Conservation (phyloP, 2,888 invertebrate genomes). For the Chaitophorus viminalis region DNA sequence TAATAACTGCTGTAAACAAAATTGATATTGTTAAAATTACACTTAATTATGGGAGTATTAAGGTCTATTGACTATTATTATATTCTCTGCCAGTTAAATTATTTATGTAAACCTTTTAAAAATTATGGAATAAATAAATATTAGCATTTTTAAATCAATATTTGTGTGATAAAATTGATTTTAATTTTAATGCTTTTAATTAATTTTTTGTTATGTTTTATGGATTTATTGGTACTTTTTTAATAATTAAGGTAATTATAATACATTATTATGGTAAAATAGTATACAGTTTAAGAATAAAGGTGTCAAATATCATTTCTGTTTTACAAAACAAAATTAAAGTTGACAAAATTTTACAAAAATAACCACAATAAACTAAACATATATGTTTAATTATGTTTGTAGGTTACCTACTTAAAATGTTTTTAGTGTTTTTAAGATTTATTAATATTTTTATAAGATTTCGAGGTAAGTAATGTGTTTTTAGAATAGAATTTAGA, state of each 20-base stretch:
- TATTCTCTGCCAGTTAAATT: conserved; percentile 13
- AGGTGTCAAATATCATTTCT: background rate
- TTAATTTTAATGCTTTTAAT: background rate
- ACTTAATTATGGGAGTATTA: conserved; percentile 2
- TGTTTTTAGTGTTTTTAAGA: background rate
- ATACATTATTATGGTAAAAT: too few species aligned
- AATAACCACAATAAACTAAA: background rate
- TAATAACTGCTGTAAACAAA: background rate
- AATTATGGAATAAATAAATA: background rate
- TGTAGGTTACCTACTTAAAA: background rate
- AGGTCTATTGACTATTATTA: conserved; percentile 6
- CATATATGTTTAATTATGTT: background rate
- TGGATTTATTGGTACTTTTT: too few species aligned
- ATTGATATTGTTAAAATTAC: background rate
- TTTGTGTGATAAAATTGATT: background rate
- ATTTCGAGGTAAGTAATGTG: background rate
- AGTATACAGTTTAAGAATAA: background rate
- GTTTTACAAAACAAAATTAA: background rate
- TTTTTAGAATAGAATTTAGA: background rate
- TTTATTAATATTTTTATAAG: background rate
- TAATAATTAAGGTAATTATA: background rate
- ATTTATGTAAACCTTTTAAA: conserved; percentile 21
- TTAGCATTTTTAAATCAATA: background rate
- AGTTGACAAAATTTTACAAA: background rate
- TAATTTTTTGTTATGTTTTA: background rate